Conservation (phyloP, 2,888 invertebrate species). For the Drosophila nigricruria region DNA sequence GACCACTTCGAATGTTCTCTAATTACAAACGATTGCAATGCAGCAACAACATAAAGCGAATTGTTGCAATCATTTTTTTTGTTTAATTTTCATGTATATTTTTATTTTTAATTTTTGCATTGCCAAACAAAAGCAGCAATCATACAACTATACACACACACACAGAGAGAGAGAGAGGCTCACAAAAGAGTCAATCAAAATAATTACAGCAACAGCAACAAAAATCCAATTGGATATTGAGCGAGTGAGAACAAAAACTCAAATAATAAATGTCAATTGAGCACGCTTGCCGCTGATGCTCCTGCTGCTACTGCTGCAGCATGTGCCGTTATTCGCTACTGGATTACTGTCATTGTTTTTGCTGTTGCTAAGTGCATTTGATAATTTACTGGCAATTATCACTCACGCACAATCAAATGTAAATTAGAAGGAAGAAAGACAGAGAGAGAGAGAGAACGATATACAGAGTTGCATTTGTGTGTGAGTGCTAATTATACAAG, state of each 20-base stretch:
- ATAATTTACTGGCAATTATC: constrained; percentile 79
- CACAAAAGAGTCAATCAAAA: constrained; percentile 57
- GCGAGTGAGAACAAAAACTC: constrained; percentile 34
- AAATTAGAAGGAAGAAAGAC: constrained; percentile 40
- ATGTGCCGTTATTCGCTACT: constrained; percentile 15
- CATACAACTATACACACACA: constrained; percentile 13
- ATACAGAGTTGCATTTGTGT: constrained; percentile 25
- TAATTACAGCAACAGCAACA: constrained; percentile 48
- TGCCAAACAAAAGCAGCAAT: constrained; percentile 37
- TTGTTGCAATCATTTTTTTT: constrained; percentile 39
- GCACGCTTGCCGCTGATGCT: constrained; percentile 58
- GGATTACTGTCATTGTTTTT: constrained; percentile 35
- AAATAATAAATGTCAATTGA: constrained; percentile 72
- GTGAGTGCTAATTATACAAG: constrained; percentile 66
- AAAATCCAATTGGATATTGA: constrained; percentile 30
- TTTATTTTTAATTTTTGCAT: constrained; percentile 36
- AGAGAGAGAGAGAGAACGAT: constrained; percentile 8
- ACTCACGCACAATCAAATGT: constrained; percentile 76
- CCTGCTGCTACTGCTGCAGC: not conserved
- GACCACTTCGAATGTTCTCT: constrained; percentile 56
- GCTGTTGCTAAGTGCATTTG: constrained; percentile 71
- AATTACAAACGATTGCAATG: constrained; percentile 65
- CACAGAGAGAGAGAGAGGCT: not conserved
- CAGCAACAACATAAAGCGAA: constrained; percentile 32
- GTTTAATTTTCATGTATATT: constrained; percentile 29